Evolutionary conservation across 2,888 invertebrate species (phyloP), one percentile per base, ranked within the genome.

Genomic region (Oxycera nigricornis): DNA sequence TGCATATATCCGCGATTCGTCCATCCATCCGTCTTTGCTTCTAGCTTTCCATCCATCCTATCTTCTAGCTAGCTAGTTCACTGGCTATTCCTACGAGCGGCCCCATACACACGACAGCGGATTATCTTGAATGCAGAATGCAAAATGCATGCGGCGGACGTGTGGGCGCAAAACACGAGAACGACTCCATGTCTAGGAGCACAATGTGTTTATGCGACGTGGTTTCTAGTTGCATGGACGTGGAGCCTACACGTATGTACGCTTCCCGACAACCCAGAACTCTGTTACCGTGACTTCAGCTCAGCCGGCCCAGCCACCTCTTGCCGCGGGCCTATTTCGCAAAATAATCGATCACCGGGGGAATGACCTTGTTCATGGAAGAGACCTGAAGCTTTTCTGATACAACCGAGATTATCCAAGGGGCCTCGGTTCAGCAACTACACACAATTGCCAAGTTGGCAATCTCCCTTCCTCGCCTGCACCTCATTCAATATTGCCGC

Each of bases 261-360:
- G n/a, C n/a, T n/a, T n/a, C n/a, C 9, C 24, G 30, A 28, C 65
- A 39, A 65, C 22, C 24, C 65, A 41, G n/a, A 55, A 55, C 55
- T 24, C 17, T 11, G 17, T 55, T 55, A 20, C 65, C 65, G 14
- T 22, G 7, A 11, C 41, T 24, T 20, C 20, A 55, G 55, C 55
- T 6, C 39, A 17, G 9, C 52, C 50, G 17, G 6, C 46, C 41
- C 3, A 28, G 3, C 67, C 28, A 50, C 70, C 28, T 70, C 55
- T 70, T 9, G 35, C 55, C 41, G 6, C 52, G 52, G 30, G 52
- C 30, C 11, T 17, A 17, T 17, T 30, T 55, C n/a, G 52, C 31
- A 52, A 73, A 72, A 73, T 73, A 73, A 73, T 73, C 73, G 73
- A 73, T 73, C 28, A 52, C 52, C 39, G 59, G 73, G 65, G 73